A percentile compares a stretch with the other conserved stretches of the same genome.
Conservation (phyloP, 92 coral and sea anemone genomes). For the Anthopleura xanthogrammica region DNA sequence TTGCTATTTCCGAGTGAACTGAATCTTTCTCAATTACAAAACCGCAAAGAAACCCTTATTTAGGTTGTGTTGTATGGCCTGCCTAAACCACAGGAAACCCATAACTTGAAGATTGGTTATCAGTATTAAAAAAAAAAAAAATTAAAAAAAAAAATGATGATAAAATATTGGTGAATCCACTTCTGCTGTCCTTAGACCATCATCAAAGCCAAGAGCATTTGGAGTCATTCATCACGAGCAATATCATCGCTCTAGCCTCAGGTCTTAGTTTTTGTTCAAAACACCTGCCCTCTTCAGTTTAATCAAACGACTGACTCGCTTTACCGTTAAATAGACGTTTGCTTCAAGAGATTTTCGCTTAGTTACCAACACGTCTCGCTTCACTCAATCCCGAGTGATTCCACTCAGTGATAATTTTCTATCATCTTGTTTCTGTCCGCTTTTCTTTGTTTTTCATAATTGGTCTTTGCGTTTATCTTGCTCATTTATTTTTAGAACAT, state of each 20-base stretch:
- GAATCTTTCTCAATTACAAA: not conserved
- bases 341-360: not conserved
- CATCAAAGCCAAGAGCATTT: not conserved
- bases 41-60: not conserved
- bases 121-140: no score
- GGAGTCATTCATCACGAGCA: not conserved
- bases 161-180: not conserved
- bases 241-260: not conserved
- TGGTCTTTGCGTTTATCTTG: not conserved
- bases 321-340: not conserved
- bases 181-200: not conserved
- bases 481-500: not conserved
- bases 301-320: not conserved
- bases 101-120: no score
- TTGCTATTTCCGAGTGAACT: not conserved
- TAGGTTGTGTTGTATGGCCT: no score
- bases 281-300: not conserved
- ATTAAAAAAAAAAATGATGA: no score
- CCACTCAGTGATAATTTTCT: not conserved
- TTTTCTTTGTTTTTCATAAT: slow-evolving; percentile 7
- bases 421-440: not conserved
- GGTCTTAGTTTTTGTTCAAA: not conserved
- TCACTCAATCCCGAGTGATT: not conserved
- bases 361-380: not conserved
- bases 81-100: no score